These are phyloP conservation scores for Montipora capricornis DNA, from an alignment of 64 coral and sea anemone species.

Conservation along the genomic window DNA sequence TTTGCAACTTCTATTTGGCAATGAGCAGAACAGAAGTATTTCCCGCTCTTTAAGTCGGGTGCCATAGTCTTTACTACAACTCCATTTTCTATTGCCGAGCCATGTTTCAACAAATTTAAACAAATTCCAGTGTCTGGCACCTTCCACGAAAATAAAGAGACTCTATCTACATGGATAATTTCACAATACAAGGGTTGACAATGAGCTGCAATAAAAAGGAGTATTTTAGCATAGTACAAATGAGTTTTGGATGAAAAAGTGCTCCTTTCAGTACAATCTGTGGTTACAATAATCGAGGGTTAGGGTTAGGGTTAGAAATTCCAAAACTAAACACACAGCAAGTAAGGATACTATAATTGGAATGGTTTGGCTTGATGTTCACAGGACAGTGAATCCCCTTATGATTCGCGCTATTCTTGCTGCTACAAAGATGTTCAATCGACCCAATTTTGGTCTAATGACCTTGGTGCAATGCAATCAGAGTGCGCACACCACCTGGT, in stretches of 20 bases:
- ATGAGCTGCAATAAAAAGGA: not conserved
- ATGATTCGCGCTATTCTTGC: not conserved
- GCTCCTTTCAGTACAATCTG: too few species aligned
- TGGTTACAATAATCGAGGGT: too few species aligned
- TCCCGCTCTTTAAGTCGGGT: not conserved
- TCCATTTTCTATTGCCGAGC: not conserved
- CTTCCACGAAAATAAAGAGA: slow-evolving; percentile 16
- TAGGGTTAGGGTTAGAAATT: too few species aligned
- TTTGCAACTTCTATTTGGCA: not conserved
- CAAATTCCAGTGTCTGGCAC: slow-evolving; percentile 39
- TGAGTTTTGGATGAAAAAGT: too few species aligned
- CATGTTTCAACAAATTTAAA: not conserved
- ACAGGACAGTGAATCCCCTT: not conserved
- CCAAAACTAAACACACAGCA: too few species aligned
- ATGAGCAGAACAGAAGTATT: not conserved
- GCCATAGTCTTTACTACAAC: not conserved
- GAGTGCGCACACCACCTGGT: slow-evolving; percentile 48
- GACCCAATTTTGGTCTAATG: not conserved
- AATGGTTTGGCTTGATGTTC: too few species aligned
- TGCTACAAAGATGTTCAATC: slow-evolving; percentile 9
- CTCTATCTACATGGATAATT: not conserved
- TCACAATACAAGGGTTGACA: not conserved
- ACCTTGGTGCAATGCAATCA: slow-evolving; percentile 34
- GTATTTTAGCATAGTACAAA: too few species aligned
- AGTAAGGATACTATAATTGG: too few species aligned